Base-by-base conservation (phyloP, 2,797 vertebrate species). In the Rhinophrynus dorsalis region DNA sequence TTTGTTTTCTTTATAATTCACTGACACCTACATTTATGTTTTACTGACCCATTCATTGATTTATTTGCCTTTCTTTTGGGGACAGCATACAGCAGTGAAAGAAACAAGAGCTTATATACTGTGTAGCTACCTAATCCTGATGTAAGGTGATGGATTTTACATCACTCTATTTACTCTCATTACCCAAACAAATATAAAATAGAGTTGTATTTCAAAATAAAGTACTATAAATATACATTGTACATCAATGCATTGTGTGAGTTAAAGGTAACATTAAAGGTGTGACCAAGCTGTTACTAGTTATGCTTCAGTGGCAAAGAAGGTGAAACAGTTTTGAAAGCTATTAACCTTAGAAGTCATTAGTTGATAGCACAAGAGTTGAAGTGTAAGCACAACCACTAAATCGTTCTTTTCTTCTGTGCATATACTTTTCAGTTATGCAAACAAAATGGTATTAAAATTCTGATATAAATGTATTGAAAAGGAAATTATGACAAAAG, bases 311-410 rank as follows among this genome's bases (percentile, higher is more conserved):
- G 24, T 42, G 30, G 38, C 11, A 24, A 50, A 73, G 73, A 77
- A 82, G 80, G 70, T 74, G 66, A 74, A 51, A 71, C 51, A 60
- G 32, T 68, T 40, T 35, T 59, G 44, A 68, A 68, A 59, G 45
- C 66, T 60, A 68, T 68, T 68, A 68, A 68, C 55, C 66, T 60
- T 26, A n/a, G 33, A 17, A 51, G 42, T 37, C 38, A 17, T 68
- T 13, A 3, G 17, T 50, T 50, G 55, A 40, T 44, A 68, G 24
- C 40, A 32, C 17, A 51, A 17, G 51, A 23, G 24, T 59, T 38
- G 30, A 48, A 27, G 54, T 48, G 48, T 54, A 55, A 54, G 48
- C 24, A 37, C 23, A 23, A 56, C 13, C 7, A 11, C 29, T 45
- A 35, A 35, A 37, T 56, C 23, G 32, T 56, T 15, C 51, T 45